These are phyloP conservation scores for Hemicordylus capensis DNA, from an alignment of 2,113 vertebrate species.

Conservation along the genomic window DNA sequence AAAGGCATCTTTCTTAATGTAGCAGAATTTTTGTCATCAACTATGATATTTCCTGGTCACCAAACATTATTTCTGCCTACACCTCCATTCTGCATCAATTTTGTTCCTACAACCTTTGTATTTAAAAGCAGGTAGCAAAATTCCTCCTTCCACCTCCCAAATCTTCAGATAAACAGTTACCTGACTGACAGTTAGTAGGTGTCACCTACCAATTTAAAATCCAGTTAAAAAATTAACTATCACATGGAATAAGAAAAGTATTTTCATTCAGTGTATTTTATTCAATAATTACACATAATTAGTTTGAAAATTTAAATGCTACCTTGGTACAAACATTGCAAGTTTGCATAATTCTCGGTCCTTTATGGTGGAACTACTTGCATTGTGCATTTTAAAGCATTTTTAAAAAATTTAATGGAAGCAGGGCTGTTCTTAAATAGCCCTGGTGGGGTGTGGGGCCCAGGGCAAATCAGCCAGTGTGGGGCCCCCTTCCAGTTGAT, in stretches of 20 bases:
- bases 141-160: conserved; percentile 28
- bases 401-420: conserved; percentile 2
- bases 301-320: conserved; percentile 59
- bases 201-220: conserved; percentile 68
- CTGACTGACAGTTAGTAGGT: conserved; percentile 73
- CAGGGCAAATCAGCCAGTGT: no score
- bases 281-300: conserved; percentile 73
- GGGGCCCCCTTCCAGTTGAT: no score
- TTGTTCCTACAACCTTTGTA: not conserved
- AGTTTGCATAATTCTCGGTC: conserved; percentile 42
- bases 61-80: not conserved
- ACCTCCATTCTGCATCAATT: not conserved
- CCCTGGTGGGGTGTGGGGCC: no score
- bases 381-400: conserved; percentile 28
- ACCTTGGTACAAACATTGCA: conserved; percentile 64
- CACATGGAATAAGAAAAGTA: conserved; percentile 58
- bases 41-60: not conserved
- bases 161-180: conserved; percentile 56
- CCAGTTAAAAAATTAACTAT: conserved; percentile 65
- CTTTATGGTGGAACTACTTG: conserved; percentile 21
- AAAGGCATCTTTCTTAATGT: not conserved
- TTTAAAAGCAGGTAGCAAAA: not conserved
- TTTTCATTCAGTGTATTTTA: conserved; percentile 65
- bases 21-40: not conserved
- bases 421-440: no score